These are phyloP conservation scores for Crotalus tigris DNA, from an alignment of 2,113 vertebrate species.

Conservation along the genomic window DNA sequence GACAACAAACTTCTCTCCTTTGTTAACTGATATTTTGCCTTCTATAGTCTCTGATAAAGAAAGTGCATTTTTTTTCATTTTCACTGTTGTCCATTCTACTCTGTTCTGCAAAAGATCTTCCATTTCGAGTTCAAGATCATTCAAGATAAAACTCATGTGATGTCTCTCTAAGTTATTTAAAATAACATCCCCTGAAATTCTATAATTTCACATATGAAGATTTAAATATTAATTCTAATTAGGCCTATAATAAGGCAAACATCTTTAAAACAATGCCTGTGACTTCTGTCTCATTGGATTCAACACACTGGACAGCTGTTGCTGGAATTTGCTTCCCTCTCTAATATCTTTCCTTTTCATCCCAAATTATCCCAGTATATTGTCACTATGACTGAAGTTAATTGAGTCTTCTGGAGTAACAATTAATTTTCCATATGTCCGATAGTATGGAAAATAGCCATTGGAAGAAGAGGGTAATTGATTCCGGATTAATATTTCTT, in stretches of 20 bases:
- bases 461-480: background rate
- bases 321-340: background rate
- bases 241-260: background rate
- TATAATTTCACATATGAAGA: background rate
- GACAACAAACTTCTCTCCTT: background rate
- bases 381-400: accelerated
- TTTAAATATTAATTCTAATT: constrained; percentile 9
- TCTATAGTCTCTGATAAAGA: constrained; percentile 3
- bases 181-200: background rate
- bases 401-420: background rate
- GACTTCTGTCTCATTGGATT: background rate
- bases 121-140: background rate
- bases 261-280: constrained; percentile 6
- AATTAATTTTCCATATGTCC: constrained; percentile 41
- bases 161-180: constrained; percentile 1
- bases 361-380: background rate
- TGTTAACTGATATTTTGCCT: background rate
- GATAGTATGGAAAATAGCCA: constrained; percentile 48
- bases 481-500: accelerated
- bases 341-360: background rate
- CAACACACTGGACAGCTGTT: constrained; percentile 26
- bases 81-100: background rate
- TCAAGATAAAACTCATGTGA: background rate
- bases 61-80: constrained; percentile 1
- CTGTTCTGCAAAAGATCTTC: constrained; percentile 9